phyloP scores from a whole-genome alignment of 2,888 invertebrate species.

The Noctua comes region DNA sequence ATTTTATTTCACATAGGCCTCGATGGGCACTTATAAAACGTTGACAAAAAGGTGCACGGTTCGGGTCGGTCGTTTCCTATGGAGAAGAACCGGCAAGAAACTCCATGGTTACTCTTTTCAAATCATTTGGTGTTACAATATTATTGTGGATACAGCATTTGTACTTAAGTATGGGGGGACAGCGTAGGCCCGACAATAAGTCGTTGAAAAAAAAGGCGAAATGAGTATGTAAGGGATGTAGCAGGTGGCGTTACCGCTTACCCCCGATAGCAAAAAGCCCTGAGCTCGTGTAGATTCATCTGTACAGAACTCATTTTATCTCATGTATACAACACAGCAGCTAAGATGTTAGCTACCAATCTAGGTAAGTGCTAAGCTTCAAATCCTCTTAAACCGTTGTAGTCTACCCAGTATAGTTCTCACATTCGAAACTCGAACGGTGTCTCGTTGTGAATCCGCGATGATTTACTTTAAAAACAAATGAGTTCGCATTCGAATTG shows the following conservation, averaged over 20 bases:
- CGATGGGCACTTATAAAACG: too few species aligned
- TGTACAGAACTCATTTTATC: not conserved
- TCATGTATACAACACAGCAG: not conserved
- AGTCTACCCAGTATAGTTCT: not conserved
- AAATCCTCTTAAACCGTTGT: slow-evolving; percentile 25
- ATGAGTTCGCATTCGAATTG: slow-evolving; percentile 14
- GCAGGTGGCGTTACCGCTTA: not conserved
- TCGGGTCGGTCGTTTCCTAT: too few species aligned
- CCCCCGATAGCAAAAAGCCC: not conserved
- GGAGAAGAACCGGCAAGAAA: too few species aligned
- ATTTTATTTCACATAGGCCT: too few species aligned
- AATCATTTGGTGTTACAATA: too few species aligned
- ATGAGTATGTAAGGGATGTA: not conserved
- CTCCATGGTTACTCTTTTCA: too few species aligned
- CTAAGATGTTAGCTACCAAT: slow-evolving; percentile 10
- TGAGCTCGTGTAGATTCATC: not conserved
- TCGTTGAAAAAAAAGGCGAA: too few species aligned
- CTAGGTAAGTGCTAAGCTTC: slow-evolving; percentile 25
- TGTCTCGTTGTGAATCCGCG: slow-evolving; percentile 1
- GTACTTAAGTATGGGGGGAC: too few species aligned
- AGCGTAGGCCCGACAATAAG: too few species aligned
- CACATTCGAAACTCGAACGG: not conserved
- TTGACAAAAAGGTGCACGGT: too few species aligned
- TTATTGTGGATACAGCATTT: too few species aligned
- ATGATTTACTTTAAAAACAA: slow-evolving; percentile 14